phyloP scores from a whole-genome alignment of 2,797 vertebrate species.

The Paedocypris micromegethes region DNA sequence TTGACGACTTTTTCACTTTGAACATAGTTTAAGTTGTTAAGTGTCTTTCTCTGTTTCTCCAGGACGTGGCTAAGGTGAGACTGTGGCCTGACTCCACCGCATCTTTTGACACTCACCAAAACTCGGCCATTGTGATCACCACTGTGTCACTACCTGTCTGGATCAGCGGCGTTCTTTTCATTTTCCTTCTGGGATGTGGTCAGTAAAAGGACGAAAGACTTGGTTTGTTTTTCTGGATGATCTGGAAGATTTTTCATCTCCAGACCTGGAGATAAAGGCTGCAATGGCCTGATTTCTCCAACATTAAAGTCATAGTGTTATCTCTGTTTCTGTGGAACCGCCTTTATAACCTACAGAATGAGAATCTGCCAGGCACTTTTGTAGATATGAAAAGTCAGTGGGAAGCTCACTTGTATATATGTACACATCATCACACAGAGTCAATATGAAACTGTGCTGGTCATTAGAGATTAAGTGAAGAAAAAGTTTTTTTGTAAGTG shows the following conservation, averaged over 20 bases:
- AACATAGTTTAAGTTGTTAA: too few species aligned
- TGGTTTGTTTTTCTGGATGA: conserved; percentile 50
- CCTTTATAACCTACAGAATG: conserved; percentile 34
- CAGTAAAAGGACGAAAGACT: conserved; percentile 53
- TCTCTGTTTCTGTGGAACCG: conserved; percentile 59
- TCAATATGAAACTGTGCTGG: conserved; percentile 51
- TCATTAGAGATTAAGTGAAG: conserved; percentile 52
- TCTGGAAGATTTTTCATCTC: conserved; percentile 41
- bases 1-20: neutral
- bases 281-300: conserved; percentile 20
- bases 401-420: conserved; percentile 57
- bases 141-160: conserved; percentile 37
- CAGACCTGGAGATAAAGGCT: conserved; percentile 30
- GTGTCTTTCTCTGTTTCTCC: conserved; percentile 19
- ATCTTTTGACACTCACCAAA: conserved; percentile 59
- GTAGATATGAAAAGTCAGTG: conserved; percentile 28
- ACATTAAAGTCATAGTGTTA: conserved; percentile 43
- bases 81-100: conserved; percentile 61
- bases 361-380: conserved; percentile 27
- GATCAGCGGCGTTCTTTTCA: conserved; percentile 54
- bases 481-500: conserved; percentile 21
- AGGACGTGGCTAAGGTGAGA: conserved; percentile 67
- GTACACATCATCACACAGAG: conserved; percentile 60
- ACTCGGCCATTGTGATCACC: conserved; percentile 33
- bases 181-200: conserved; percentile 53